These are phyloP conservation scores for Emydocephalus ijimae DNA, from an alignment of 2,113 vertebrate species.

Conservation along the genomic window DNA sequence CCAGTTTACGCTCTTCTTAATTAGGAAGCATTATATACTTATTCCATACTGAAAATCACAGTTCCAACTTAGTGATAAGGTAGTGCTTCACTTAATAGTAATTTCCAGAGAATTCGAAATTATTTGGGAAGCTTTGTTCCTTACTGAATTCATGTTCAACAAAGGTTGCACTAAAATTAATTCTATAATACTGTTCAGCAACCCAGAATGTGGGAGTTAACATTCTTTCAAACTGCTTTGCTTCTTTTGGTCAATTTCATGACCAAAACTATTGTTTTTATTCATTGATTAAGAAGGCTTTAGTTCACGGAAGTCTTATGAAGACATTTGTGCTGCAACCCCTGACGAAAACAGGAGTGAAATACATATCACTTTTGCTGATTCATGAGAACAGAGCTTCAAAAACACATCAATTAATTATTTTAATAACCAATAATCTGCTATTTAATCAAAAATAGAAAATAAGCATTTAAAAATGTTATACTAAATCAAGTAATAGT, in stretches of 20 bases:
- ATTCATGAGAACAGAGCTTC: constrained; percentile 21
- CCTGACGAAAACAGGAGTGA: constrained; percentile 21
- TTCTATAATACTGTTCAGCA: constrained; percentile 25
- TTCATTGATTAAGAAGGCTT: constrained; percentile 10
- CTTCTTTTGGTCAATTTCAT: constrained; percentile 14
- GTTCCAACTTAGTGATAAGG: constrained; percentile 11
- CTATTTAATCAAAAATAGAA: constrained; percentile 27
- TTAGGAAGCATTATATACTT: constrained; percentile 39
- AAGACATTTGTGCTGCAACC: not conserved
- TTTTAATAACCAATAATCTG: constrained; percentile 46
- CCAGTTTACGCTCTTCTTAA: not conserved
- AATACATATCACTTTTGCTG: not conserved
- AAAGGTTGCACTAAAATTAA: constrained; percentile 20
- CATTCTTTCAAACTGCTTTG: not conserved
- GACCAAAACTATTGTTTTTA: not conserved
- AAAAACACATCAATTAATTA: constrained; percentile 31
- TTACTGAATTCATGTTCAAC: not conserved
- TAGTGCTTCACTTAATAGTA: constrained; percentile 25
- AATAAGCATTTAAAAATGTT: constrained; percentile 17
- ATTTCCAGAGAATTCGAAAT: constrained; percentile 3
- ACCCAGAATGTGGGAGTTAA: not conserved
- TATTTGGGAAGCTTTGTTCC: not conserved
- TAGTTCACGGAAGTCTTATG: constrained; percentile 23
- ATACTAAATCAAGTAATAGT: not conserved
- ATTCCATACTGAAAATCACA: constrained; percentile 42